Conservation (phyloP, 1,140 invertebrate genomes). For the Camponotus floridanus region DNA sequence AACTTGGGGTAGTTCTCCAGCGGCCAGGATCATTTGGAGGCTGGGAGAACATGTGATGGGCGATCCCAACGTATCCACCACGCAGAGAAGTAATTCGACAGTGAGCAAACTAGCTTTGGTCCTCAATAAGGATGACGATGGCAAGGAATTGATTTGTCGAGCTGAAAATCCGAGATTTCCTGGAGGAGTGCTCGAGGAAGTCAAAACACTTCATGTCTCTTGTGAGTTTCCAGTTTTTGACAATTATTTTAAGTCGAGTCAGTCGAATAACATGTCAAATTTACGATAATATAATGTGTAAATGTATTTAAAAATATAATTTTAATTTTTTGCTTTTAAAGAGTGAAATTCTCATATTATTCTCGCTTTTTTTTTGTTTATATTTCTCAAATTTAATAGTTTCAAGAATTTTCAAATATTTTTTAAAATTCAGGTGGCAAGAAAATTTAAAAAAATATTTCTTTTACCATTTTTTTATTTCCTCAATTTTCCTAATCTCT, state of each 20-base stretch:
- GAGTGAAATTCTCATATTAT: too few relatives aligned
- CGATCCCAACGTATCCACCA: constrained; percentile 85
- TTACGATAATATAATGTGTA: background rate
- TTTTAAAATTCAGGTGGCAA: too few relatives aligned
- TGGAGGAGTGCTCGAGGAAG: constrained; percentile 92
- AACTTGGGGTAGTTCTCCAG: constrained; percentile 91
- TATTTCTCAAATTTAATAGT: background rate
- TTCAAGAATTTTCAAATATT: too few relatives aligned
- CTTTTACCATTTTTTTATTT: too few relatives aligned
- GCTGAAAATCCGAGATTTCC: constrained; percentile 96
- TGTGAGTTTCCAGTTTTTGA: constrained; percentile 89
- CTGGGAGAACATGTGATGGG: constrained; percentile 89
- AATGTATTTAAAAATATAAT: background rate
- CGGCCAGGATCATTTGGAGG: constrained; percentile 91
- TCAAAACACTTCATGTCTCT: constrained; percentile 92
- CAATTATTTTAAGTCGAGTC: background rate
- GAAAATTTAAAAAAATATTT: too few relatives aligned
- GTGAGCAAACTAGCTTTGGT: constrained; percentile 91
- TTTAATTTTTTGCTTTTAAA: background rate
- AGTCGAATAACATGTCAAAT: background rate
- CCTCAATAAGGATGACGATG: constrained; percentile 92
- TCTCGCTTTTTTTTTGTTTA: background rate
- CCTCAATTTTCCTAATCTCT: background rate
- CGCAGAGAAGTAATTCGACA: constrained; percentile 89
- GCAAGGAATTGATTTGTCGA: constrained; percentile 93